These are phyloP conservation scores for Carapus acus DNA, from an alignment of 2,797 vertebrate genomes.

Conservation along the genomic window DNA sequence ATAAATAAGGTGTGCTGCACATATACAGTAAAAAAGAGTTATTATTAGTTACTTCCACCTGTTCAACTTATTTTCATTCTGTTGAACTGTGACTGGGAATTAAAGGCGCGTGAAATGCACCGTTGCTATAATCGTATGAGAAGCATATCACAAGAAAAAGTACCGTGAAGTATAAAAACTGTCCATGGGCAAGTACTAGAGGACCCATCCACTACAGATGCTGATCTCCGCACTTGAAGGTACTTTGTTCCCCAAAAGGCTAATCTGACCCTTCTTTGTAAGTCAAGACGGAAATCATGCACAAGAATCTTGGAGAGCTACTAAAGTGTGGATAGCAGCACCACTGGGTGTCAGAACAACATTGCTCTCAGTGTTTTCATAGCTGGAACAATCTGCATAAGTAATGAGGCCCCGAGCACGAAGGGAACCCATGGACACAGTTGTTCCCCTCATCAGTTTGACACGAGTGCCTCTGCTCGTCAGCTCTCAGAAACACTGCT, in stretches of 20 bases:
- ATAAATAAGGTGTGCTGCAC: too few relatives aligned
- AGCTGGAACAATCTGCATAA: conserved; percentile 64
- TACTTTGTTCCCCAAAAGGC: conserved; percentile 16
- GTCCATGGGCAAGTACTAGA: not conserved
- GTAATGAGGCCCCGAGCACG: conserved; percentile 49
- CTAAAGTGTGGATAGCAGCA: conserved; percentile 35
- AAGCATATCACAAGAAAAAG: too few relatives aligned
- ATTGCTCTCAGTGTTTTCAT: conserved; percentile 47
- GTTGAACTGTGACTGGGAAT: too few relatives aligned
- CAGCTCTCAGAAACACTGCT: not conserved
- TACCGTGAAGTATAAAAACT: too few relatives aligned
- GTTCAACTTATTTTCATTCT: too few relatives aligned
- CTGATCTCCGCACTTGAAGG: conserved; percentile 18
- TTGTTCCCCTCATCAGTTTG: conserved; percentile 12
- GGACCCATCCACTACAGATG: not conserved
- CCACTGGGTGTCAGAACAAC: conserved; percentile 6
- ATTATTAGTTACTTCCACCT: too few relatives aligned
- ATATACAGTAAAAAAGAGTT: too few relatives aligned
- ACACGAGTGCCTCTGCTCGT: not conserved
- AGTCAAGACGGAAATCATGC: conserved; percentile 44
- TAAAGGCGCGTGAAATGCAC: too few relatives aligned
- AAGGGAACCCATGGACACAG: conserved; percentile 20
- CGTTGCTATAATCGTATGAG: too few relatives aligned
- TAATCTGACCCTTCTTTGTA: conserved; percentile 41
- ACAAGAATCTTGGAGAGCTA: conserved; percentile 50